Evolutionary conservation across 2,113 vertebrate genomes (phyloP).

Genomic region (Orcinus orca): DNA sequence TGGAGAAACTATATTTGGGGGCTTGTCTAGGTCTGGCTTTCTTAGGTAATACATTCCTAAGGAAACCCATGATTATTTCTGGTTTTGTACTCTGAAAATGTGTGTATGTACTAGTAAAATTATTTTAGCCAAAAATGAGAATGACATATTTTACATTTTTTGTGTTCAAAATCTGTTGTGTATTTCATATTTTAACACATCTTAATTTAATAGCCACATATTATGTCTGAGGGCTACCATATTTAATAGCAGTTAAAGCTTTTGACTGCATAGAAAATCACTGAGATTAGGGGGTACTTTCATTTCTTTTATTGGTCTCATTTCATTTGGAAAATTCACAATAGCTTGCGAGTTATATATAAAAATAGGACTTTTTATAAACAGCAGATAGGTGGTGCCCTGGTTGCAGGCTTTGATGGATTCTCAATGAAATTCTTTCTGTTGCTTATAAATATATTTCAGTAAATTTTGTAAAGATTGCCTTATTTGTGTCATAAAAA

Average conservation of each 20-base stretch:
- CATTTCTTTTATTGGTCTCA: not conserved
- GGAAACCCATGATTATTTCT: not conserved
- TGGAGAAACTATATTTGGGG: not conserved
- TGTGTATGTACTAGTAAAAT: not conserved
- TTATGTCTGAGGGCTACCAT: not conserved
- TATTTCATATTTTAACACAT: not conserved
- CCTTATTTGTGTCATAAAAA: not conserved
- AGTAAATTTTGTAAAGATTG: slow-evolving; percentile 47
- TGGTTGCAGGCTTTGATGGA: slow-evolving; percentile 50
- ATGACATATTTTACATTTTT: not conserved
- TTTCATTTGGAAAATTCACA: not conserved
- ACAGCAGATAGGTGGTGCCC: slow-evolving; percentile 56
- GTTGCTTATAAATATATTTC: slow-evolving; percentile 49
- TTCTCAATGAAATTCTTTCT: slow-evolving; percentile 18
- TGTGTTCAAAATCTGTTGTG: not conserved
- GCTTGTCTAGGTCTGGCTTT: not conserved
- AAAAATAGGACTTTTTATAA: slow-evolving; percentile 48
- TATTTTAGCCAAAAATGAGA: not conserved
- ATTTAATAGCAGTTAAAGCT: not conserved
- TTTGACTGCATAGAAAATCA: not conserved
- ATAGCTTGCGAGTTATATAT: not conserved
- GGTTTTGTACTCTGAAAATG: not conserved
- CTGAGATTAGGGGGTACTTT: not conserved
- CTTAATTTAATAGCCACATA: not conserved
- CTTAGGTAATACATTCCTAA: not conserved